A percentile compares a stretch with the other conserved stretches of the same genome.
phyloP scores from a whole-genome alignment of 2,888 invertebrate genomes.

The Eulithis prunata region DNA sequence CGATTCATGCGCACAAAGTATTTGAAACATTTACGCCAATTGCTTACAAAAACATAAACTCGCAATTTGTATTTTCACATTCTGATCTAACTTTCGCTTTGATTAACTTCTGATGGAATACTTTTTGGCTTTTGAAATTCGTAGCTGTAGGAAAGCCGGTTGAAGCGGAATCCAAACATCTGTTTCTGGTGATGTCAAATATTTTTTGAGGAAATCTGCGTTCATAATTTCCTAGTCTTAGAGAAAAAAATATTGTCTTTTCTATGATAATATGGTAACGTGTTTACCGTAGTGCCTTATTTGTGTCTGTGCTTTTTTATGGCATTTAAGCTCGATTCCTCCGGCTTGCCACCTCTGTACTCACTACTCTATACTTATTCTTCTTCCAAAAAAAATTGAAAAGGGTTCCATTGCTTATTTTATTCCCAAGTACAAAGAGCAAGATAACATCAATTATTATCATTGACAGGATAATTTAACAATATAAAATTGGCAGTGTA shows the following conservation, averaged over 20 bases:
- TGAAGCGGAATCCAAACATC: neutral
- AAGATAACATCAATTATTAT: neutral
- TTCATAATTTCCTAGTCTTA: too few relatives aligned
- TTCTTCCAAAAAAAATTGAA: too few relatives aligned
- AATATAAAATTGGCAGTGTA: neutral
- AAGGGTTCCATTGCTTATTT: too few relatives aligned
- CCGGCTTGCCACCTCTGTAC: too few relatives aligned
- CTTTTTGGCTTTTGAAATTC: conserved; percentile 21
- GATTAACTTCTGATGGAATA: conserved; percentile 31
- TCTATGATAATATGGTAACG: too few relatives aligned
- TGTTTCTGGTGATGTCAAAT: neutral
- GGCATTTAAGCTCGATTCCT: too few relatives aligned
- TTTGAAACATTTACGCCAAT: conserved; percentile 37
- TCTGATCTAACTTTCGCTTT: conserved; percentile 36
- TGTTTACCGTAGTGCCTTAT: too few relatives aligned
- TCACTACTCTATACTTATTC: too few relatives aligned
- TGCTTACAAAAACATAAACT: conserved; percentile 42
- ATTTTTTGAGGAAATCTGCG: neutral
- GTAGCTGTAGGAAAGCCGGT: neutral
- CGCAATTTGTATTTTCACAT: conserved; percentile 38
- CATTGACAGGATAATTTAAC: neutral
- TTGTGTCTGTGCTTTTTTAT: too few relatives aligned
- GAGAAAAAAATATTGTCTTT: too few relatives aligned
- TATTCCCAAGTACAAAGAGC: too few relatives aligned
- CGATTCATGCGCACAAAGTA: conserved; percentile 21